Evolutionary conservation across 1,140 invertebrate species (phyloP).

Genomic region (Polypedilum pembai): DNA sequence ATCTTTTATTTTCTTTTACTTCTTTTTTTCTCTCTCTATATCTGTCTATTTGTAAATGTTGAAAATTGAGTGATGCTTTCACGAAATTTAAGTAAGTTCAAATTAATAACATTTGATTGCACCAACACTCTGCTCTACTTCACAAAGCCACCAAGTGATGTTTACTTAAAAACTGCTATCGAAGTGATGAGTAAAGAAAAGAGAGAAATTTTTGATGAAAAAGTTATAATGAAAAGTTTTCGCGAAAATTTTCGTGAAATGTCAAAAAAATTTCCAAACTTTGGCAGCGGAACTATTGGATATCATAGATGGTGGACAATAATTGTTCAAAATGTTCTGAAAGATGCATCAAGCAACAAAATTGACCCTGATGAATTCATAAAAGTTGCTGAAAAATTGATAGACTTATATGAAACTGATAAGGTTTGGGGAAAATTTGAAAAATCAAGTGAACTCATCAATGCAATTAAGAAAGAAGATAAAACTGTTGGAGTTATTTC

Average conservation of each 20-base stretch:
- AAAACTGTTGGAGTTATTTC: conserved; percentile 40
- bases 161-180: not conserved
- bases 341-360: conserved; percentile 32
- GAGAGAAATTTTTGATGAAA: not conserved
- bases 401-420: conserved; percentile 35
- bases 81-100: not conserved
- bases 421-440: conserved; percentile 36
- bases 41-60: no score
- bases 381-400: conserved; percentile 33
- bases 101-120: conserved; percentile 10
- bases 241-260: conserved; percentile 35
- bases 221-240: conserved; percentile 32
- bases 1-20: no score
- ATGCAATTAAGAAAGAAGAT: conserved; percentile 33
- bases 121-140: not conserved
- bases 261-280: conserved; percentile 37
- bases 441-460: conserved; percentile 35
- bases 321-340: conserved; percentile 35
- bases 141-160: not conserved
- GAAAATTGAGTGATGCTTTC: not conserved
- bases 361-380: conserved; percentile 29
- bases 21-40: no score
- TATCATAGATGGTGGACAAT: conserved; percentile 39
- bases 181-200: not conserved
- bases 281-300: conserved; percentile 34